These are phyloP conservation scores for Tachina grossa DNA, from an alignment of 2,888 invertebrate species.

Conservation along the genomic window DNA sequence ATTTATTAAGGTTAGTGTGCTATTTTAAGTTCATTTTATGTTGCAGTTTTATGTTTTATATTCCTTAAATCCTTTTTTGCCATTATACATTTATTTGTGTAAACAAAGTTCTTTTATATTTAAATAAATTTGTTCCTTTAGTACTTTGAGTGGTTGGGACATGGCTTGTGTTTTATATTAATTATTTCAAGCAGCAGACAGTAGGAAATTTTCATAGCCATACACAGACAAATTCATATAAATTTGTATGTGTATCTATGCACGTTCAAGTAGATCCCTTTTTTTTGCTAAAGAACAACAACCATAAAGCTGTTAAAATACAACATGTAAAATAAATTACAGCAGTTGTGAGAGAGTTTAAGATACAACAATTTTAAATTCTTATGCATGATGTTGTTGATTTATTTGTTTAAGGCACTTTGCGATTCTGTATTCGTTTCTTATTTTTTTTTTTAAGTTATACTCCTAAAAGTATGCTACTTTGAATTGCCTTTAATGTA, in stretches of 20 bases:
- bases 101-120: neutral
- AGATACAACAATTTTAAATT: no score
- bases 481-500: neutral
- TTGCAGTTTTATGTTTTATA: neutral
- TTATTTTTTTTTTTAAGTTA: neutral
- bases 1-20: constrained; percentile 2
- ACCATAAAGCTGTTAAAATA: neutral
- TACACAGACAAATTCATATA: neutral
- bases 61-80: neutral
- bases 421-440: neutral
- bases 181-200: constrained; percentile 10
- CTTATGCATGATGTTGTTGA: neutral
- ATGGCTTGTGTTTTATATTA: neutral
- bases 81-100: neutral
- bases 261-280: neutral
- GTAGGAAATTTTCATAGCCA: no score
- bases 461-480: neutral
- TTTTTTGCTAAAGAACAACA: neutral
- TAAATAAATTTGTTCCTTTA: constrained; percentile 8
- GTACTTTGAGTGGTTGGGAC: neutral
- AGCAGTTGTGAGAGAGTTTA: neutral
- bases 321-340: neutral
- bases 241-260: neutral
- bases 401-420: neutral
- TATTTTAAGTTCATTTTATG: neutral